Conservation (phyloP, 2,888 invertebrate species). For the Drosophila picticornis region DNA sequence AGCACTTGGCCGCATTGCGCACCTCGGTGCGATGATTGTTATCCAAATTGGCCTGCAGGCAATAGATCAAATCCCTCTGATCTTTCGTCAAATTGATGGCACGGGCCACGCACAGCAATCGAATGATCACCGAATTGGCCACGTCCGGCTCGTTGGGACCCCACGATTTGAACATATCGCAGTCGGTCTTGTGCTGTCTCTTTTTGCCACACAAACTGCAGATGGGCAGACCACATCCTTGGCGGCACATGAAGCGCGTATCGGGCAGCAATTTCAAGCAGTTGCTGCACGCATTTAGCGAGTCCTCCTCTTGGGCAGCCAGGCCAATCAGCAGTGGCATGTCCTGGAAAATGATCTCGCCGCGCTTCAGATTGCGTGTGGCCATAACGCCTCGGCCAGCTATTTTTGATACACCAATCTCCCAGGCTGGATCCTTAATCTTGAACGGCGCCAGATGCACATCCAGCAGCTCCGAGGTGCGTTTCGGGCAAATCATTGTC, state of each 20-base stretch:
- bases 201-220: slow-evolving; percentile 89
- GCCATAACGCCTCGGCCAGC: slow-evolving; percentile 91
- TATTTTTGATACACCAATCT: slow-evolving; percentile 87
- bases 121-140: slow-evolving; percentile 83
- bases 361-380: slow-evolving; percentile 87
- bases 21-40: slow-evolving; percentile 84
- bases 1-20: slow-evolving; percentile 81
- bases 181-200: slow-evolving; percentile 88
- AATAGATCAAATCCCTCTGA: slow-evolving; percentile 82
- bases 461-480: slow-evolving; percentile 81
- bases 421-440: slow-evolving; percentile 86
- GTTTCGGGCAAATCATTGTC: slow-evolving; percentile 83
- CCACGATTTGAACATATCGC: slow-evolving; percentile 88
- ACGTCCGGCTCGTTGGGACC: slow-evolving; percentile 85
- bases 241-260: slow-evolving; percentile 86
- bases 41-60: slow-evolving; percentile 84
- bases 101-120: slow-evolving; percentile 81
- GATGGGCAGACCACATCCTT: slow-evolving; percentile 89
- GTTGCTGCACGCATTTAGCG: slow-evolving; percentile 87
- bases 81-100: slow-evolving; percentile 83
- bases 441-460: slow-evolving; percentile 82
- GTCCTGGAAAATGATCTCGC: slow-evolving; percentile 91
- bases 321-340: slow-evolving; percentile 90
- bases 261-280: slow-evolving; percentile 87
- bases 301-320: slow-evolving; percentile 86